Conservation (phyloP, 2,888 invertebrate species). For the Beris morrisii region DNA sequence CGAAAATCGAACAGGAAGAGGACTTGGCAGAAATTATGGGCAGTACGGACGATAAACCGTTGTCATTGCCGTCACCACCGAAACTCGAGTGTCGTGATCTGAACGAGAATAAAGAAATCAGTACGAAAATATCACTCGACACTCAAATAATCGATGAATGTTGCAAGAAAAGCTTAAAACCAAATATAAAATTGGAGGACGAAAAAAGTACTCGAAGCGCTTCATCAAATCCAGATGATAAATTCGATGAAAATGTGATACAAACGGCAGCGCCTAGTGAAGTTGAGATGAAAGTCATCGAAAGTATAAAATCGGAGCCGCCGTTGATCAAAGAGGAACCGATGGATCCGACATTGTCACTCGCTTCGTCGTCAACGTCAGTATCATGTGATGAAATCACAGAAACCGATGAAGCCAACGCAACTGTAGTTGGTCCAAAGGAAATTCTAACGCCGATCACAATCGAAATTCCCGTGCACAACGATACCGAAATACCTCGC, state of each 20-base stretch:
- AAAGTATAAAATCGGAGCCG: constrained; percentile 40
- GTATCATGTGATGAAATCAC: constrained; percentile 20
- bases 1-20: constrained; percentile 36
- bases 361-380: constrained; percentile 1
- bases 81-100: constrained; percentile 33
- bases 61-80: constrained; percentile 9
- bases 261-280: constrained; percentile 19
- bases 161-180: constrained; percentile 37
- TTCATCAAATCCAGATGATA: constrained; percentile 14
- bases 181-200: constrained; percentile 31
- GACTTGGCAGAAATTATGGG: constrained; percentile 35
- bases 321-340: constrained; percentile 16
- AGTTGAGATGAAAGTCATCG: constrained; percentile 35
- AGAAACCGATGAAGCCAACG: constrained; percentile 19
- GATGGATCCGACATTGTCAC: not conserved
- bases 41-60: constrained; percentile 15
- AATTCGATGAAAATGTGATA: constrained; percentile 34
- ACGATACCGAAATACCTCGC: constrained; percentile 56
- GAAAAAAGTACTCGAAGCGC: constrained; percentile 14
- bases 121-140: constrained; percentile 34
- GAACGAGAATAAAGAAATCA: constrained; percentile 39
- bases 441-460: constrained; percentile 74
- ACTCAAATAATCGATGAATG: constrained; percentile 37
- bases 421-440: constrained; percentile 45
- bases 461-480: constrained; percentile 75